Evolutionary conservation across 2,113 vertebrate species (phyloP), one percentile per base, ranked within the genome.

Genomic region (Amblyopsis rosae): DNA sequence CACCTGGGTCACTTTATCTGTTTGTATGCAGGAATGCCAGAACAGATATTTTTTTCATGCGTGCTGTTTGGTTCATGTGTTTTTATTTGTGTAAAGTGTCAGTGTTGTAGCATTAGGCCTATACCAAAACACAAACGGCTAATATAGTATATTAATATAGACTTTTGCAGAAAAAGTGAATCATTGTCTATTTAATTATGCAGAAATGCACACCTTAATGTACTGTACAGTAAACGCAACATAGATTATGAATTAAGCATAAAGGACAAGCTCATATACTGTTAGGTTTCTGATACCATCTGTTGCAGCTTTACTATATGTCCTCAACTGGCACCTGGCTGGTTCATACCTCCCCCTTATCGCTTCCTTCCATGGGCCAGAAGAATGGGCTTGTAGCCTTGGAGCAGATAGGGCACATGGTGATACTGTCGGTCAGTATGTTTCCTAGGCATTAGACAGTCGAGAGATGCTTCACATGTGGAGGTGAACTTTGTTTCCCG

Each of bases 401-500:
- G 0, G 41, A 10, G 46, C 35, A 9, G n/a, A 35, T 26, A 26
- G 26, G 45, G 46, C 35, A 57, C 74, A 47, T 35, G 1, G 56
- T 66, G 49, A 26, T 32, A 54, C 62, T 68, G 55, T 62, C 16
- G 13, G 19, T 61, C 53, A 26, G 69, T 10, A 3, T 16, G 56
- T 46, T 55, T 55, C 12, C 45, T 17, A 26, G 26, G 26, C 26
- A 26, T 26, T 26, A n/a, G n/a, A n/a, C 63, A 13, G 19, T 35
- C 26, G 26, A 41, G 35, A 15, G 13, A 49, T 51, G 17, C 3
- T 55, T 41, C 62, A 48, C 57, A 15, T 19, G 35, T 19, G 32
- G n/a, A 81, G 70, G 73, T 90, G 92, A 90, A 90, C 91, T 92
- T 91, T 91, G 87, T 79, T 84, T 89, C 82, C 41, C 59, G 70